A percentile compares a stretch with the other conserved stretches of the same genome.
Conservation (phyloP, 2,113 vertebrate species). For the Caranx melampygus region DNA sequence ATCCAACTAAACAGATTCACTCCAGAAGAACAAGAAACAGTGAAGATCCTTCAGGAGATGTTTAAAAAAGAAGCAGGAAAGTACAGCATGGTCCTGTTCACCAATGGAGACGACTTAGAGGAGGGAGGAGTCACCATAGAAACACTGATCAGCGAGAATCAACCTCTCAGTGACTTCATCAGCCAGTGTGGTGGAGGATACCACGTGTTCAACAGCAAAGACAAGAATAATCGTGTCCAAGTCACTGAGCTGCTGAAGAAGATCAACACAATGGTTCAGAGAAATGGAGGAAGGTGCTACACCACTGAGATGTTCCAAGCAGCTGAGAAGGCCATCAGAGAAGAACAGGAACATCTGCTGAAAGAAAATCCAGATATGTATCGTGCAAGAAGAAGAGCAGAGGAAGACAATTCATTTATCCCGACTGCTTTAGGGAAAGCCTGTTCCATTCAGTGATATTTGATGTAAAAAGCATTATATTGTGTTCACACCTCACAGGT, state of each 20-base stretch:
- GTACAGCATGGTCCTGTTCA: too few relatives aligned
- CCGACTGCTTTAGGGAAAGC: too few relatives aligned
- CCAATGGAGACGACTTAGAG: background rate
- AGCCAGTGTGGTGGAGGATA: background rate
- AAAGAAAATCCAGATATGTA: too few relatives aligned
- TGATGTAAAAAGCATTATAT: too few relatives aligned
- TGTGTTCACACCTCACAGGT: too few relatives aligned
- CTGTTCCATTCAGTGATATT: too few relatives aligned
- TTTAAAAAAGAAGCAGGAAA: background rate
- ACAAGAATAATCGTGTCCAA: background rate
- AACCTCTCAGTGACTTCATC: background rate
- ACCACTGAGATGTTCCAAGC: rapidly evolving
- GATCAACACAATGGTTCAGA: background rate
- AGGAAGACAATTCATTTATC: background rate
- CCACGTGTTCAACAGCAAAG: background rate
- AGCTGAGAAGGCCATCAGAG: too few relatives aligned
- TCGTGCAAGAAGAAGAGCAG: background rate
- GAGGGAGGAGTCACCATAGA: background rate
- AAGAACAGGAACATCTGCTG: too few relatives aligned
- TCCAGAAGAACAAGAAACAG: background rate
- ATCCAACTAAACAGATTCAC: background rate
- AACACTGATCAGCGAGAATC: background rate
- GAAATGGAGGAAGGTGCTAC: background rate
- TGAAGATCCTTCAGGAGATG: background rate
- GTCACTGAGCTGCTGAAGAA: background rate